phyloP scores from a whole-genome alignment of 1,140 invertebrate genomes.

The Drosophila sturtevanti region DNA sequence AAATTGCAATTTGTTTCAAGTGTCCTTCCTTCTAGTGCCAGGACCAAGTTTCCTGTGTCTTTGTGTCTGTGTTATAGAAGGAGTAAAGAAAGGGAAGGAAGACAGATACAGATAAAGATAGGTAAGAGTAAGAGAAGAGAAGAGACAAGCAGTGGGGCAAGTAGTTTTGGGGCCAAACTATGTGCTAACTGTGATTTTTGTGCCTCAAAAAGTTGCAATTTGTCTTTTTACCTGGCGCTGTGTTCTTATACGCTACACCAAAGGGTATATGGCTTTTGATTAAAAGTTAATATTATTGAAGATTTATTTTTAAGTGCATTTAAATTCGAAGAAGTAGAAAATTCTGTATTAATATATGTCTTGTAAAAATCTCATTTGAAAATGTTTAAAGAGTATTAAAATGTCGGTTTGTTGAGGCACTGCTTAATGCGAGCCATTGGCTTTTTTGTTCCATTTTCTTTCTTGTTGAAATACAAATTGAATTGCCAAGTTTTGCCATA shows the following conservation, averaged over 20 bases:
- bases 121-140: neutral
- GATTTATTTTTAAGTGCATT: too few species aligned
- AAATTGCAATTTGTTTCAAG: slow-evolving; percentile 78
- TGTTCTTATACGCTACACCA: neutral
- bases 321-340: too few species aligned
- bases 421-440: slow-evolving; percentile 12
- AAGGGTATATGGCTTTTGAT: neutral
- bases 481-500: slow-evolving; percentile 69
- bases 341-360: too few species aligned
- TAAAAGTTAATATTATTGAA: too few species aligned
- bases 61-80: slow-evolving; percentile 27
- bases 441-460: slow-evolving; percentile 17
- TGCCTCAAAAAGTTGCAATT: slow-evolving; percentile 69
- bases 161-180: slow-evolving; percentile 48
- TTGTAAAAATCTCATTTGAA: too few species aligned
- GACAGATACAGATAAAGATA: neutral
- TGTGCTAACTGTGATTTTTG: slow-evolving; percentile 67
- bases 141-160: neutral
- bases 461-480: slow-evolving; percentile 54
- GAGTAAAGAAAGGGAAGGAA: neutral
- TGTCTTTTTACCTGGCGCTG: slow-evolving; percentile 55
- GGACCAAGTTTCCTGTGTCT: slow-evolving; percentile 60
- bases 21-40: slow-evolving; percentile 53
- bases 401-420: slow-evolving; percentile 4
- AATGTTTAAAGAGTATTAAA: neutral